Evolutionary conservation across 2,888 invertebrate genomes (phyloP).

Genomic region (Orthosia incerta): DNA sequence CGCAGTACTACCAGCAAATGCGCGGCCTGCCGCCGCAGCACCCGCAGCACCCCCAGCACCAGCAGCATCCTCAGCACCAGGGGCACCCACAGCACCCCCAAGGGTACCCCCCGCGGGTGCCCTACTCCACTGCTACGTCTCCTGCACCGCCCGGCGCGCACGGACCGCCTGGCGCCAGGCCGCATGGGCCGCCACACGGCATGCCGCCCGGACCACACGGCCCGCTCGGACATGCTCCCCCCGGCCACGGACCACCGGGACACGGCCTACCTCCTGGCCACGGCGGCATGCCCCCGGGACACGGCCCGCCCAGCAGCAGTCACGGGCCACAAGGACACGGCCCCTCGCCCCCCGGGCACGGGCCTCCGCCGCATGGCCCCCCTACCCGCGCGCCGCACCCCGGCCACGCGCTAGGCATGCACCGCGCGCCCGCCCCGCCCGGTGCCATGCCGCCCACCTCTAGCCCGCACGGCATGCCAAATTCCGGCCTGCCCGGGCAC

Average conservation of each 20-base stretch:
- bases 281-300: conserved; percentile 20
- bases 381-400: conserved; percentile 19
- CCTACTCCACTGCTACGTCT: conserved; percentile 40
- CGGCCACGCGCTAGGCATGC: conserved; percentile 59
- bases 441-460: conserved; percentile 53
- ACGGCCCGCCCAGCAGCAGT: conserved; percentile 28
- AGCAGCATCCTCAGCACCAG: conserved; percentile 47
- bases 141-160: conserved; percentile 45
- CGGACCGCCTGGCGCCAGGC: conserved; percentile 24
- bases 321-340: conserved; percentile 51
- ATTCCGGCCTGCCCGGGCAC: not conserved
- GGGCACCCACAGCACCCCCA: conserved; percentile 11
- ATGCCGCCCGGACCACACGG: conserved; percentile 29
- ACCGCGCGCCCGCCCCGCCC: conserved; percentile 61
- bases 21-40: conserved; percentile 48
- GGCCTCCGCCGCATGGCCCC: conserved; percentile 6
- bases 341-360: conserved; percentile 31
- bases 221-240: conserved; percentile 10
- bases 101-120: conserved; percentile 56
- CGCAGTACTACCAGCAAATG: conserved; percentile 80
- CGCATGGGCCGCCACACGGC: conserved; percentile 24
- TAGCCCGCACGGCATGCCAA: conserved; percentile 36
- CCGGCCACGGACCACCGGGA: not conserved
- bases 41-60: conserved; percentile 50
- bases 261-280: not conserved